A percentile compares a stretch with the other conserved stretches of the same genome.
Evolutionary conservation across 2,888 invertebrate species (phyloP).

Genomic region (Stratiomys singularior): DNA sequence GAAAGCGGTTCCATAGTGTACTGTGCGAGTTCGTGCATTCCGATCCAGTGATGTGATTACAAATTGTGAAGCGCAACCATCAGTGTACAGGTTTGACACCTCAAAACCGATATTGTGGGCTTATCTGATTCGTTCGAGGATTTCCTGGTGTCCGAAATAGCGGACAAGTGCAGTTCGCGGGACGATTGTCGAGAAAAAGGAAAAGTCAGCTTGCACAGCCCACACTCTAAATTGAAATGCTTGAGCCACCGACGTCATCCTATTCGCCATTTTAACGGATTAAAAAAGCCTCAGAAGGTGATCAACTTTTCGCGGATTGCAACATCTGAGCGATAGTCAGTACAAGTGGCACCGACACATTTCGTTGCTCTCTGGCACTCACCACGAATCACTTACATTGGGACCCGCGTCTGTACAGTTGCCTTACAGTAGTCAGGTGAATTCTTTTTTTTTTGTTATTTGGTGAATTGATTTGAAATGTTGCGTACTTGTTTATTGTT

Average conservation of each 20-base stretch:
- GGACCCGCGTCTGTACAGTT: constrained; percentile 21
- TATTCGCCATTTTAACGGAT: constrained; percentile 47
- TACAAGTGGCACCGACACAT: neutral
- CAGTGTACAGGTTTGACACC: neutral
- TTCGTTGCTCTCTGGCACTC: neutral
- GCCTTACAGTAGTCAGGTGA: constrained; percentile 36
- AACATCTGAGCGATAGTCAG: neutral
- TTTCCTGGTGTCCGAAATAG: neutral
- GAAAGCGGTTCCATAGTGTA: constrained; percentile 1
- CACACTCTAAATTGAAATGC: constrained; percentile 6
- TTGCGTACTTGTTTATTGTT: too few relatives aligned
- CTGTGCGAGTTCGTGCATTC: constrained; percentile 27
- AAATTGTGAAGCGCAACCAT: neutral
- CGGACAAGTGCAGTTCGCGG: neutral
- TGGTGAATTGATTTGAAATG: too few relatives aligned
- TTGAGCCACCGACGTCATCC: constrained; percentile 37
- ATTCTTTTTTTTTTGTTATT: neutral
- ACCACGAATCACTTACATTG: neutral
- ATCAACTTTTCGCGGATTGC: constrained; percentile 48
- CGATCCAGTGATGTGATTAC: constrained; percentile 32
- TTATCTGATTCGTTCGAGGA: neutral
- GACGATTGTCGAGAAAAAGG: neutral
- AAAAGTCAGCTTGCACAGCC: constrained; percentile 18
- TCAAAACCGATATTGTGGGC: neutral
- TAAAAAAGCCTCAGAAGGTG: constrained; percentile 47